phyloP scores from a whole-genome alignment of 2,797 vertebrate genomes.

The Sebastes wilsoni region DNA sequence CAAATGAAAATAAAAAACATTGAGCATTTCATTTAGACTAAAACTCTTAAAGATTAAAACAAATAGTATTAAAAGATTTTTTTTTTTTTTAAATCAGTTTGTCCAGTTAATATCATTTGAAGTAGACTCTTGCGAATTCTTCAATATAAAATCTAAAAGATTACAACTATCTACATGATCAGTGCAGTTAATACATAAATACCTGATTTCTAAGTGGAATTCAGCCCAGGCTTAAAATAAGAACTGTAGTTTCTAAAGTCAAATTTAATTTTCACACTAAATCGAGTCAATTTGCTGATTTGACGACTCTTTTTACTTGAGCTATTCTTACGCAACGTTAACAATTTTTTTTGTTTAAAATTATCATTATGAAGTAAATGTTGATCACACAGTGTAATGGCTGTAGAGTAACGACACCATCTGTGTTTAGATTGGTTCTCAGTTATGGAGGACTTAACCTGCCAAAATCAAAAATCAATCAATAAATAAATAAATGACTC shows the following conservation, averaged over 20 bases:
- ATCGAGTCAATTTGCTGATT: background rate
- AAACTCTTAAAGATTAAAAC: background rate
- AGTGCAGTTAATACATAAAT: constrained; percentile 30
- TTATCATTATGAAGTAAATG: no score
- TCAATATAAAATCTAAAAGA: constrained; percentile 15
- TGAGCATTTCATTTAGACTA: background rate
- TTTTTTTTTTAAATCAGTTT: background rate
- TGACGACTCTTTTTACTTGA: background rate
- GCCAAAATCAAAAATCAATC: no score
- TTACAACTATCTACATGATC: background rate
- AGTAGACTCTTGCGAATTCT: background rate
- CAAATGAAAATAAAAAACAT: background rate
- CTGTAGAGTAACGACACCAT: no score
- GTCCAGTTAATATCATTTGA: background rate
- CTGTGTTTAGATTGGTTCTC: no score
- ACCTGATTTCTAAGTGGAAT: background rate
- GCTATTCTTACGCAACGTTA: background rate
- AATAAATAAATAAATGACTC: no score
- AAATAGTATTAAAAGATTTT: background rate
- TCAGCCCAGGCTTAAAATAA: no score
- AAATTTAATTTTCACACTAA: background rate
- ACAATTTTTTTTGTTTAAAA: no score
- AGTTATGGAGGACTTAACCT: no score
- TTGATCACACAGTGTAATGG: no score
- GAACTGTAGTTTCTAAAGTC: background rate